Conservation (phyloP, 2,113 vertebrate genomes). For the Phalacrocorax brasilianus region DNA sequence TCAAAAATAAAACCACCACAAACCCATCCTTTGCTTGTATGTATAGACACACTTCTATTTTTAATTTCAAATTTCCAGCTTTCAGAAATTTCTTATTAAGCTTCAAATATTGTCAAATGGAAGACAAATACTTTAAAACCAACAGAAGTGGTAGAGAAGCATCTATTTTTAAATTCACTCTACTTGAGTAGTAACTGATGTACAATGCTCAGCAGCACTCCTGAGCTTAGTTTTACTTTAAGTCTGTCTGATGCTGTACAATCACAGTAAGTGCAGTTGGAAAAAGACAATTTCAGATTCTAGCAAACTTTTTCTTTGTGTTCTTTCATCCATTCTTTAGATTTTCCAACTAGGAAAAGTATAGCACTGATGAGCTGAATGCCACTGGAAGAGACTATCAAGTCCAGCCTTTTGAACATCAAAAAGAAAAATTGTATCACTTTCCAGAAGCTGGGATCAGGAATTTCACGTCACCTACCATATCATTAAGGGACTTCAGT, state of each 20-base stretch:
- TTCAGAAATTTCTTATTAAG: not conserved
- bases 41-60: not conserved
- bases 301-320: not conserved
- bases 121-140: slow-evolving; percentile 5
- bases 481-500: not conserved
- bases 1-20: slow-evolving; percentile 17
- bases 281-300: slow-evolving; percentile 3
- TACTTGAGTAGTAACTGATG: slow-evolving; percentile 1
- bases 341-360: not conserved
- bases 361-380: not conserved
- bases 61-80: slow-evolving; percentile 15
- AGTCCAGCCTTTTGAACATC: not conserved
- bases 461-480: not conserved
- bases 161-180: not conserved
- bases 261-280: not conserved
- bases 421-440: not conserved
- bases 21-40: not conserved
- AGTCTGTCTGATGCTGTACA: not conserved
- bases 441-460: not conserved
- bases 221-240: not conserved
- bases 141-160: not conserved
- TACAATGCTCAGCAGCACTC: not conserved
- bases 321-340: not conserved
- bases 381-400: not conserved
- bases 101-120: not conserved